phyloP scores from a whole-genome alignment of 2,113 vertebrate species.

The Sclerurus mexicanus region DNA sequence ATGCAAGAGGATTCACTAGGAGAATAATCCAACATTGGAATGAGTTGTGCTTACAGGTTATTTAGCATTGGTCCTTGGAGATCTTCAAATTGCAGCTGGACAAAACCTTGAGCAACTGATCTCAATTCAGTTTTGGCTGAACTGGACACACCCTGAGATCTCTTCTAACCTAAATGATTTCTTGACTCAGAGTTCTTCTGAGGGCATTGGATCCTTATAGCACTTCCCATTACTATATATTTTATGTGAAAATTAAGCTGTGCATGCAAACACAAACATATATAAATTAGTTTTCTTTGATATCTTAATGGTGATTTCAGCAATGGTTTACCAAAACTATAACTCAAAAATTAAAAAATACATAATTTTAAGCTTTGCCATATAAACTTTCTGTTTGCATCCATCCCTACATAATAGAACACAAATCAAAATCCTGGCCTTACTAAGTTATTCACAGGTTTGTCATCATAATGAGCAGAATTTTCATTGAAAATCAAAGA shows the following conservation, averaged over 20 bases:
- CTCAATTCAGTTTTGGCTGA: background rate
- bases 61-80: background rate
- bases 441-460: background rate
- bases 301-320: background rate
- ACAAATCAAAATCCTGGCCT: background rate
- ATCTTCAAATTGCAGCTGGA: background rate
- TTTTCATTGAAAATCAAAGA: background rate
- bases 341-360: background rate
- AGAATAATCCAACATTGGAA: background rate
- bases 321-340: background rate
- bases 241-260: background rate
- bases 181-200: background rate
- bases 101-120: background rate
- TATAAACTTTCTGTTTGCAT: background rate
- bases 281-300: background rate
- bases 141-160: background rate
- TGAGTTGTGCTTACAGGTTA: background rate
- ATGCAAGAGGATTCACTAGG: background rate
- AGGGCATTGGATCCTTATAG: background rate
- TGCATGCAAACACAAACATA: background rate
- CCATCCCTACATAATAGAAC: background rate
- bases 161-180: background rate
- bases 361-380: background rate
- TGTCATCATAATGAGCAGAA: background rate
- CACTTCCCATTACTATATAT: background rate